Evolutionary conservation across 1,140 invertebrate species (phyloP).

Genomic region (Neodiprion lecontei): DNA sequence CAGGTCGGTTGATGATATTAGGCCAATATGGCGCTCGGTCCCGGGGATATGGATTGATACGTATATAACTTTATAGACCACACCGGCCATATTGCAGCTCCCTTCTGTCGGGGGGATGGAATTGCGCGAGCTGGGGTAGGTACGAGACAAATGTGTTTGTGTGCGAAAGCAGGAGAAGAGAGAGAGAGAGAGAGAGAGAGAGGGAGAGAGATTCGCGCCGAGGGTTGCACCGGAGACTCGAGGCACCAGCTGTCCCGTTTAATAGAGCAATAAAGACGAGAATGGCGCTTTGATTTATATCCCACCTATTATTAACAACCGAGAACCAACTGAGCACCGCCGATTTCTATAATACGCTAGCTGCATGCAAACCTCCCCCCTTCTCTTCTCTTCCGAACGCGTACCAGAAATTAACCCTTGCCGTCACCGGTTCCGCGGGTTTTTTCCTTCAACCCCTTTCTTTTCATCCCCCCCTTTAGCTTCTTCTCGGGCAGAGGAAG

Average conservation of each 20-base stretch:
- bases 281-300: conserved; percentile 60
- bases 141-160: conserved; percentile 36
- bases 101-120: conserved; percentile 17
- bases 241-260: conserved; percentile 58
- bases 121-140: too few species aligned
- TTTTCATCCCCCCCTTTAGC: conserved; percentile 15
- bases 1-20: conserved; percentile 45
- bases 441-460: too few species aligned
- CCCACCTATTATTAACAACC: conserved; percentile 56
- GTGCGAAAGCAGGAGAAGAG: conserved; percentile 22
- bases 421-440: too few species aligned
- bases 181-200: not conserved
- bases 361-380: too few species aligned
- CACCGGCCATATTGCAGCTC: conserved; percentile 23
- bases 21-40: conserved; percentile 30
- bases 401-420: too few species aligned
- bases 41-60: conserved; percentile 35
- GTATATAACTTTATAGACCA: conserved; percentile 39
- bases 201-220: conserved; percentile 22
- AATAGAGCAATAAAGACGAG: conserved; percentile 62
- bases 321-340: conserved; percentile 26
- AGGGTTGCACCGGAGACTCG: conserved; percentile 22
- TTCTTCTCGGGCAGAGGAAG: conserved; percentile 15
- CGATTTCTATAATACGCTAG: not conserved
- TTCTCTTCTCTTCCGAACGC: too few species aligned